Conservation (phyloP, 2,888 invertebrate species). For the Lasiommata megera region DNA sequence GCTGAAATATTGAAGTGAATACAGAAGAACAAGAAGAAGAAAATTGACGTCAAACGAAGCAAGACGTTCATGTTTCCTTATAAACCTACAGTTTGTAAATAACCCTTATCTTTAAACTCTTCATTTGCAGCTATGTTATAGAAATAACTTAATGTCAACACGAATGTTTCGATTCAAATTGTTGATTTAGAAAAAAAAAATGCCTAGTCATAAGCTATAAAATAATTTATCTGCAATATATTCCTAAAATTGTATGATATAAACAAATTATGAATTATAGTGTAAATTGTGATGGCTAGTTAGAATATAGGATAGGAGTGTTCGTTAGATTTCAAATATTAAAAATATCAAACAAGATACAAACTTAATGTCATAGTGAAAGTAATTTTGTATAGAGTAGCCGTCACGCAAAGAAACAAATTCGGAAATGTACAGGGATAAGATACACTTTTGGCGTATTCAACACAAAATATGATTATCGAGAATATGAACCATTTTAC, state of each 20-base stretch:
- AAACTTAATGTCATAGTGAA: conserved; percentile 31
- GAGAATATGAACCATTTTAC: conserved; percentile 35
- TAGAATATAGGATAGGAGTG: conserved; percentile 43
- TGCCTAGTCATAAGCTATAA: conserved; percentile 79
- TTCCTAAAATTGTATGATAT: conserved; percentile 62
- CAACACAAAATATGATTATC: conserved; percentile 31
- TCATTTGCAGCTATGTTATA: conserved; percentile 30
- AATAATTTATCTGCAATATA: conserved; percentile 63
- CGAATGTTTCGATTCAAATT: conserved; percentile 51
- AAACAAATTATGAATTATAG: conserved; percentile 51
- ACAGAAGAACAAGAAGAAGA: conserved; percentile 4
- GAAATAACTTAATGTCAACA: conserved; percentile 32
- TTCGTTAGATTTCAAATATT: conserved; percentile 37
- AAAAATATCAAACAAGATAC: conserved; percentile 17
- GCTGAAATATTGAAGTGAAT: conserved; percentile 33
- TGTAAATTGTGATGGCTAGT: conserved; percentile 59
- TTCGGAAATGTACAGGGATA: conserved; percentile 81
- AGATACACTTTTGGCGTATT: conserved; percentile 52
- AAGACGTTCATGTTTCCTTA: conserved; percentile 11
- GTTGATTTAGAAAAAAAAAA: conserved; percentile 68
- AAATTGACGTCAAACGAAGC: conserved; percentile 10
- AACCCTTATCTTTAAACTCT: conserved; percentile 16
- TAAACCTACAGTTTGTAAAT: conserved; percentile 6
- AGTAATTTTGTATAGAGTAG: conserved; percentile 31
- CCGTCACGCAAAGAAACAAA: conserved; percentile 59